Percentiles rank a stretch among this genome's conserved stretches.
Conservation (phyloP, 2,113 vertebrate genomes). For the Daboia siamensis region DNA sequence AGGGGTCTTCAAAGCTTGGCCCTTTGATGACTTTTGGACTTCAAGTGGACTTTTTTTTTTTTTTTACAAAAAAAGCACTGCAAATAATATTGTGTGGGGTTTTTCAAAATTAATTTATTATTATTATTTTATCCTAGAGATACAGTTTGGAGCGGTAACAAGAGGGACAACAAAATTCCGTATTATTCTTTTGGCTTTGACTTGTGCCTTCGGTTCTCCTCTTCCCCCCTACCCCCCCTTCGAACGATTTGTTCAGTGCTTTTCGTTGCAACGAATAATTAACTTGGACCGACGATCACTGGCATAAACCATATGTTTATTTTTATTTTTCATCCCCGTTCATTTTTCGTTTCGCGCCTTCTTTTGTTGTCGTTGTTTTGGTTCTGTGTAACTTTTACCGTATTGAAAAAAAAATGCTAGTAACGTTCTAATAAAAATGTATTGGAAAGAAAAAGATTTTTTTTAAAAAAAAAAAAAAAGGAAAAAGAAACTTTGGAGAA, state of each 20-base stretch:
- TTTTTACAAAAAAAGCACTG: too few relatives aligned
- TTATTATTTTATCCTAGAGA: neutral
- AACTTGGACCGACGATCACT: neutral
- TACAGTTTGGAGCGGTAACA: neutral
- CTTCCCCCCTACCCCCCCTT: neutral
- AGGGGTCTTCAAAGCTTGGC: too few relatives aligned
- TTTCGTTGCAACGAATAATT: neutral
- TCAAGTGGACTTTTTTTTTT: too few relatives aligned
- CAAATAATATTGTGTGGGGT: neutral
- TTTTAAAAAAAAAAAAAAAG: too few relatives aligned
- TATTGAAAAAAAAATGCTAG: neutral
- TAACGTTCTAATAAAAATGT: neutral
- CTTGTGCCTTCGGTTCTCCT: neutral
- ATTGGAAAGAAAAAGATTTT: neutral
- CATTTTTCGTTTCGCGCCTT: too few relatives aligned
- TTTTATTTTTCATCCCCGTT: rapidly evolving
- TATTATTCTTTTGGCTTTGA: neutral
- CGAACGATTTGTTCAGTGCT: neutral
- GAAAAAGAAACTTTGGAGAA: neutral
- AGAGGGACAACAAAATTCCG: neutral
- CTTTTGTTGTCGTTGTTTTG: neutral
- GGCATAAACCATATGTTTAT: neutral
- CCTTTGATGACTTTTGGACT: too few relatives aligned
- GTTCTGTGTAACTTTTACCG: neutral
- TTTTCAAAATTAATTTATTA: too few relatives aligned